phyloP scores from a whole-genome alignment of 2,888 invertebrate species.

The Hermaeophaga mercurialis region DNA sequence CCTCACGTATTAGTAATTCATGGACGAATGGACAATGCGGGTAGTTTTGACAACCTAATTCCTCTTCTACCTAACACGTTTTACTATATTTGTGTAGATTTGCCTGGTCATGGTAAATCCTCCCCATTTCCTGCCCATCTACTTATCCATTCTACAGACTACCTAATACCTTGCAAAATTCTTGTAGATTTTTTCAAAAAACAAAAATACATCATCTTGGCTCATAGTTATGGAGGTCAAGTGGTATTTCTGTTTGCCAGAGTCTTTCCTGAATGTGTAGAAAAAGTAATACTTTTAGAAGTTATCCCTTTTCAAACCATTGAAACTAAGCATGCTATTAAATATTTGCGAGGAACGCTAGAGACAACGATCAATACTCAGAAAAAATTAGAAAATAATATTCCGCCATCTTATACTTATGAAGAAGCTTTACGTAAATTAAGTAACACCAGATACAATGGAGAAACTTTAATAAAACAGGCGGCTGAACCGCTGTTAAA shows the following conservation, averaged over 20 bases:
- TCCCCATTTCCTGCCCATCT: conserved; percentile 58
- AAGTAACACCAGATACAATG: conserved; percentile 52
- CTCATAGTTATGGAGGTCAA: conserved; percentile 61
- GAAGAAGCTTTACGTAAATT: conserved; percentile 61
- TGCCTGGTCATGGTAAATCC: conserved; percentile 68
- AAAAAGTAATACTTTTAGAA: conserved; percentile 58
- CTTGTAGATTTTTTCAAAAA: conserved; percentile 48
- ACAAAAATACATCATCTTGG: conserved; percentile 50
- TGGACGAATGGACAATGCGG: conserved; percentile 66
- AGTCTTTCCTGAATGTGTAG: conserved; percentile 56
- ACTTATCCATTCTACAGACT: conserved; percentile 55
- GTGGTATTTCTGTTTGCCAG: conserved; percentile 54
- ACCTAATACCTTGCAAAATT: conserved; percentile 52
- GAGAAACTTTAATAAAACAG: conserved; percentile 51
- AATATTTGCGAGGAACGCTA: conserved; percentile 52
- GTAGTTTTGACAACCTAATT: conserved; percentile 63
- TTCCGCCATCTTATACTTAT: conserved; percentile 53
- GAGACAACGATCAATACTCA: background rate
- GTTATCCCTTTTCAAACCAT: conserved; percentile 48
- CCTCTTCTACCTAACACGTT: conserved; percentile 59
- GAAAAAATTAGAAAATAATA: conserved; percentile 44
- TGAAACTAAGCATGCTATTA: conserved; percentile 41
- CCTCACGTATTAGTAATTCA: conserved; percentile 65
- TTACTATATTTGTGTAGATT: conserved; percentile 60
- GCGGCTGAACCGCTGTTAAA: conserved; percentile 61